Base-by-base conservation (phyloP, 2,888 invertebrate species). In the Diaphora mendica region DNA sequence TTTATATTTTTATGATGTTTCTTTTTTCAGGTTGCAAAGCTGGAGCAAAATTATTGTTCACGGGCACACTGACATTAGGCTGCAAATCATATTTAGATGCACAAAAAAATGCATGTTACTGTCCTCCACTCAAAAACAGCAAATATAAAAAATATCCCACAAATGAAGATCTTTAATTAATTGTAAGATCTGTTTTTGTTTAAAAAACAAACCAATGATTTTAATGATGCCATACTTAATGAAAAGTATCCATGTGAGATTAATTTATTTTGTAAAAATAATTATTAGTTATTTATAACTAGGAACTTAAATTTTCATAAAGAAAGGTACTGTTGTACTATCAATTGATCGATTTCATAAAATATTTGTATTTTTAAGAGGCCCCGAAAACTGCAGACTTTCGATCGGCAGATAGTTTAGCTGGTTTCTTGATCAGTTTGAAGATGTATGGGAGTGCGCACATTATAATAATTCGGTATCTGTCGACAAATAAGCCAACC, bases 71-170 rank as follows among this genome's bases (percentile, higher is more conserved):
- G 66, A 97, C 98, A 13, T 93, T 99, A 3, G 99, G 99, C 0
- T 99, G 99, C 87, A 98, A 98, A 88, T 97, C 98, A 35, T 99
- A 97, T 91, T 96, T 98, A 79, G 97, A 98, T 91, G 97, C 98
- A 0, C 99, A 99, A 91, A 96, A 96, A 84, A 96, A 97, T 78
- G 98, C 99, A 0, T 99, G 99, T 87, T 97, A 97, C 81, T 99
- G 99, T 91, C 96, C 96, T 67, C 92, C 96, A 72, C 80, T 84
- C 82, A 96, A 92, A 90, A 95, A 87, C 86, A 91, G 82, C 85
- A 96, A 93, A 89, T 91, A 95, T 81, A 96, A 92, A 78, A 96
- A 96, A 88, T 96, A 95, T 86, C 89, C 96, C 71, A 94, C 94
- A 20, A 92, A 90, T 85, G 93, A 93, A 62, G 94, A 94, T 59